phyloP scores from a whole-genome alignment of 2,113 vertebrate genomes.

The Protomyctophum bolini region DNA sequence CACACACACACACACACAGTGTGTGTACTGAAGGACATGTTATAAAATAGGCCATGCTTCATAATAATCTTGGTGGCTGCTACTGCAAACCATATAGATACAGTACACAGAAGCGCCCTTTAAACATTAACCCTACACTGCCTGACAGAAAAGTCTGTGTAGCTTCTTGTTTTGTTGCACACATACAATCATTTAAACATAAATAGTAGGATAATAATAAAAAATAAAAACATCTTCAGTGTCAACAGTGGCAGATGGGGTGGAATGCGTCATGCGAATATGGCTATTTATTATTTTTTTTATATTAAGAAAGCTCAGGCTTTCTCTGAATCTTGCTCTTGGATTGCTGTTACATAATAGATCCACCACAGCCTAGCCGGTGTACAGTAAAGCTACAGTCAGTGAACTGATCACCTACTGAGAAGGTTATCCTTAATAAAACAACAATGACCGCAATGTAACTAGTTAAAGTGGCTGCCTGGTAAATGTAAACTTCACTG shows the following conservation, averaged over 20 bases:
- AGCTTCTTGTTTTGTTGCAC: constrained; percentile 11
- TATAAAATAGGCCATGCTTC: background rate
- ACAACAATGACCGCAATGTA: background rate
- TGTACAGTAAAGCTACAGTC: no score
- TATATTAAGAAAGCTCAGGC: no score
- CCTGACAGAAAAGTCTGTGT: background rate
- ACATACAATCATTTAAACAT: background rate
- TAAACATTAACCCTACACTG: constrained; percentile 18
- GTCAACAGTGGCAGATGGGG: no score
- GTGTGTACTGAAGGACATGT: no score
- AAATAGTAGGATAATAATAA: no score
- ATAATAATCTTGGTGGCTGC: background rate
- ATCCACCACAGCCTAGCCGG: no score
- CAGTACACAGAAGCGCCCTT: background rate
- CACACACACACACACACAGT: no score
- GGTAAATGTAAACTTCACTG: no score
- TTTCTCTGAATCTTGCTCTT: no score
- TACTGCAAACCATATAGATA: background rate
- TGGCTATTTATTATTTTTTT: no score
- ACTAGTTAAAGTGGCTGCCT: background rate
- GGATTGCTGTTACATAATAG: no score
- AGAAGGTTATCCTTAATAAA: background rate
- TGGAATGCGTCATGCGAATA: no score
- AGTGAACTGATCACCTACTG: background rate
- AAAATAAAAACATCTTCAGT: background rate